A percentile compares a stretch with the other conserved stretches of the same genome.
These are phyloP conservation scores for Stegophylla sp. DNA, from an alignment of 2,888 invertebrate genomes.

Conservation along the genomic window DNA sequence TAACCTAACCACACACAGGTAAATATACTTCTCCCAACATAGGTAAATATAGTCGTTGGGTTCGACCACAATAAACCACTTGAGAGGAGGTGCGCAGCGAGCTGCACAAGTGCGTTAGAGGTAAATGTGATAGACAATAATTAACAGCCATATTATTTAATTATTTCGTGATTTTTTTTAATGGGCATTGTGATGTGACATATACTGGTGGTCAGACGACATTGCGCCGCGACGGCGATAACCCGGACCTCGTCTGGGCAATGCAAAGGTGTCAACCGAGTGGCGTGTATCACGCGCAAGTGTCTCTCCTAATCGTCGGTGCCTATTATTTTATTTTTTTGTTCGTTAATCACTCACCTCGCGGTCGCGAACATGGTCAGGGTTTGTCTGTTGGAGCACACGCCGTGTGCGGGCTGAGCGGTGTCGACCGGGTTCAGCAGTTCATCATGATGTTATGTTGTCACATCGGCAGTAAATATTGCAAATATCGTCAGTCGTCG, in stretches of 20 bases:
- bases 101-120: too few relatives aligned
- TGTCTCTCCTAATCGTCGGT: not conserved
- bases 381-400: conserved; percentile 13
- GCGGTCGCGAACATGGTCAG: not conserved
- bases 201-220: not conserved
- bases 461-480: too few relatives aligned
- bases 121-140: too few relatives aligned
- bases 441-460: conserved; percentile 3
- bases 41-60: too few relatives aligned
- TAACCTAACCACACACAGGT: too few relatives aligned
- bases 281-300: not conserved
- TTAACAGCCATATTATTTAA: too few relatives aligned
- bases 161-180: too few relatives aligned
- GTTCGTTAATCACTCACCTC: conserved; percentile 25
- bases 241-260: not conserved
- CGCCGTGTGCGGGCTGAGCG: conserved; percentile 43
- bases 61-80: too few relatives aligned
- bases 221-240: not conserved
- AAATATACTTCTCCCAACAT: too few relatives aligned
- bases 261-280: not conserved
- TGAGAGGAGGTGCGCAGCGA: too few relatives aligned
- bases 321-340: not conserved
- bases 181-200: too few relatives aligned
- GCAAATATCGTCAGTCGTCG: not conserved
- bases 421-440: conserved; percentile 21